phyloP scores from a whole-genome alignment of 1,140 invertebrate species.

The Eupristina koningsbergeri region DNA sequence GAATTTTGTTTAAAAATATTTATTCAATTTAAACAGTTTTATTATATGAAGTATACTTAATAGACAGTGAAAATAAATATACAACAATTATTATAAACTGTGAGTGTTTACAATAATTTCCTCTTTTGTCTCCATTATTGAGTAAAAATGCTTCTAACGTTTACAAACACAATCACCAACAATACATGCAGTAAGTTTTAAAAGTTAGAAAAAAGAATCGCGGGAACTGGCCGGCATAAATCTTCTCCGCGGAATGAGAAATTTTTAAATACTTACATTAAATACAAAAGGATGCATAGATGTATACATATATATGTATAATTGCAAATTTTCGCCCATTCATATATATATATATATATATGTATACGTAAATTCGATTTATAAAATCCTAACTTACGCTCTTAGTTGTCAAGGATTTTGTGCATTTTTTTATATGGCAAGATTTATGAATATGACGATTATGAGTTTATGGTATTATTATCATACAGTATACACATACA shows the following conservation, averaged over 20 bases:
- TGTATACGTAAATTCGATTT: slow-evolving; percentile 43
- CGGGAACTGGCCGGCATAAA: slow-evolving; percentile 34
- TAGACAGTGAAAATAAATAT: neutral
- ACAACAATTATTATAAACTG: slow-evolving; percentile 5
- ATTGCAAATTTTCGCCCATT: too few relatives aligned
- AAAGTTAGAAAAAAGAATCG: slow-evolving; percentile 20
- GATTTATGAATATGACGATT: slow-evolving; percentile 51
- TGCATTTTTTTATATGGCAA: slow-evolving; percentile 4
- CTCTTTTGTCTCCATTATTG: neutral
- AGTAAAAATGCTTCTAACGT: neutral
- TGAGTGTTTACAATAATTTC: slow-evolving; percentile 2
- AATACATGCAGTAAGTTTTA: slow-evolving; percentile 35
- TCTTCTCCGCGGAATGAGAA: slow-evolving; percentile 31
- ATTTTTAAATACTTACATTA: slow-evolving; percentile 39
- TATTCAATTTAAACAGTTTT: neutral
- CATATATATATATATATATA: neutral
- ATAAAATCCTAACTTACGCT: slow-evolving; percentile 5
- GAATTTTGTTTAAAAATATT: too few relatives aligned
- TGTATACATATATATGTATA: neutral
- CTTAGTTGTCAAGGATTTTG: slow-evolving; percentile 11
- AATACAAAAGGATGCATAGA: neutral
- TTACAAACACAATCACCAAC: neutral
- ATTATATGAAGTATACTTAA: neutral
- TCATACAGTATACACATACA: neutral
- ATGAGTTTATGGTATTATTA: slow-evolving; percentile 40